Evolutionary conservation across 2,113 vertebrate species (phyloP).

Genomic region (Lanius collurio): DNA sequence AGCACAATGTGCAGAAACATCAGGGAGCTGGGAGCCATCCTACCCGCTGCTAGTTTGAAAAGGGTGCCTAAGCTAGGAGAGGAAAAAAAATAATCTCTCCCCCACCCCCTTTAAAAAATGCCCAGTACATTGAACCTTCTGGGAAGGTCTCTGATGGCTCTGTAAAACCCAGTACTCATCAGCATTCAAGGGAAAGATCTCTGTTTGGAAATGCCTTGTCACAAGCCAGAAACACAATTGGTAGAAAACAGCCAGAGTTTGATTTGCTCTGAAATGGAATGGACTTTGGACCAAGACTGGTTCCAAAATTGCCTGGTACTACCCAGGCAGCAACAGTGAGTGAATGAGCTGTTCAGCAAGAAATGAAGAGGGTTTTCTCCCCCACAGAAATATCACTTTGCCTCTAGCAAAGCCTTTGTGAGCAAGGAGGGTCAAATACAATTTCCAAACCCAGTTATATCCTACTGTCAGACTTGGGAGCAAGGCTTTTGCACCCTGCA

Average conservation of each 20-base stretch:
- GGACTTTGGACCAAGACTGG: neutral
- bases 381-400: neutral
- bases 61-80: neutral
- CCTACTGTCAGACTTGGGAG: neutral
- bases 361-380: neutral
- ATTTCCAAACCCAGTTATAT: neutral
- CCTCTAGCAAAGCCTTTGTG: neutral
- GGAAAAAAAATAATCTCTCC: neutral
- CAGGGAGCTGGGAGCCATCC: neutral
- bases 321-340: neutral
- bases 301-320: neutral
- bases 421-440: neutral
- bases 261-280: constrained; percentile 17
- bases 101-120: neutral
- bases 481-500: neutral
- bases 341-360: neutral
- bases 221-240: neutral
- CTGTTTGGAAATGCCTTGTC: neutral
- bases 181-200: neutral
- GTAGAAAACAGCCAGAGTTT: neutral
- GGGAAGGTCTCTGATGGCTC: neutral
- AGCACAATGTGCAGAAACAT: fast-evolving
- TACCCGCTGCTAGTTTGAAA: neutral
- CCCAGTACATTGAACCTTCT: neutral
- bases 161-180: neutral